Evolutionary conservation across 2,888 invertebrate species (phyloP).

Genomic region (Prionchulus punctatus): DNA sequence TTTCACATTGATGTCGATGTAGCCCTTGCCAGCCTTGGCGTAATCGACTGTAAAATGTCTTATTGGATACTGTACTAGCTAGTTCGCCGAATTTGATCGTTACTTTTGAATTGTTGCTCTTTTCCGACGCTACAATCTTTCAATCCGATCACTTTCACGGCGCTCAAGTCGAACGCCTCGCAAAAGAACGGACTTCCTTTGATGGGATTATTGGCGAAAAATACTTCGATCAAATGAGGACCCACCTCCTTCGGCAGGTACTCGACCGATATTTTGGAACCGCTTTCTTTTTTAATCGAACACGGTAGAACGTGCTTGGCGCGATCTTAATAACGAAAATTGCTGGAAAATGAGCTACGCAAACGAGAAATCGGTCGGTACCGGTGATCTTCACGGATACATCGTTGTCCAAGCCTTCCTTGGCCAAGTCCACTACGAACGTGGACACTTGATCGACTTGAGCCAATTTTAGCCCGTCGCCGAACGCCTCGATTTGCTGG

Average conservation of each 20-base stretch:
- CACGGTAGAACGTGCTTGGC: constrained; percentile 2
- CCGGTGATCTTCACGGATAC: neutral
- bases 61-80: neutral
- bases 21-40: constrained; percentile 64
- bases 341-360: neutral
- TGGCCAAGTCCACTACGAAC: neutral
- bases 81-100: neutral
- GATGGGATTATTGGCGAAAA: constrained; percentile 46
- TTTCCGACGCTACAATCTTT: constrained; percentile 37
- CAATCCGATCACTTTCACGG: constrained; percentile 37
- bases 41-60: constrained; percentile 46
- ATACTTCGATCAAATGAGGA: constrained; percentile 51
- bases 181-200: constrained; percentile 49
- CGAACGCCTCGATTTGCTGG: constrained; percentile 49
- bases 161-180: constrained; percentile 47
- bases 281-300: neutral
- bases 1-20: constrained; percentile 57
- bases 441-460: constrained; percentile 43
- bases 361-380: neutral
- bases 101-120: constrained; percentile 36
- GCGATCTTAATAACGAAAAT: constrained; percentile 5
- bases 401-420: neutral
- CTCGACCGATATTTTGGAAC: no score
- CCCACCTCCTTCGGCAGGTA: constrained; percentile 10
- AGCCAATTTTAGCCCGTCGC: constrained; percentile 51